Percentiles rank a stretch among this genome's conserved stretches.
Evolutionary conservation across 2,113 vertebrate species (phyloP).

Genomic region (Amblyopsis rosae): DNA sequence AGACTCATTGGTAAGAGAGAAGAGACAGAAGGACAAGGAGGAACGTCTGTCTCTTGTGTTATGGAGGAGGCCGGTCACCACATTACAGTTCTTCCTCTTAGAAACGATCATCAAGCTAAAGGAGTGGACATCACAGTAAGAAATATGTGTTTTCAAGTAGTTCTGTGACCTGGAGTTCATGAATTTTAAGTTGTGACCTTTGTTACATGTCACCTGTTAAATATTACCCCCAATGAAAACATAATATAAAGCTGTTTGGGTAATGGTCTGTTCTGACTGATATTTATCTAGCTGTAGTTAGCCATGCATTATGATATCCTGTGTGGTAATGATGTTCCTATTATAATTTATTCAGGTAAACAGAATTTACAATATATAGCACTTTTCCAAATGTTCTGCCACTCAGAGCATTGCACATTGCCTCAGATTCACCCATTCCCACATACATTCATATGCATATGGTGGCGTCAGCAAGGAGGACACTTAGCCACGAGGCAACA

Average conservation of each 20-base stretch:
- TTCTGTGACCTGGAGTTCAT: background rate
- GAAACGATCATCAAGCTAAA: conserved; percentile 90
- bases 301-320: too few species aligned
- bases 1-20: conserved; percentile 80
- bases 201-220: background rate
- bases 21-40: conserved; percentile 84
- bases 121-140: conserved; percentile 95
- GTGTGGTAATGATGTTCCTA: too few species aligned
- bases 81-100: conserved; percentile 92
- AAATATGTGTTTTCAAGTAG: background rate
- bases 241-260: background rate
- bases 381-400: too few species aligned
- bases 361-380: too few species aligned
- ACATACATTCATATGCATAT: too few species aligned
- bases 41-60: conserved; percentile 90
- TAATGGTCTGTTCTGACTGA: background rate
- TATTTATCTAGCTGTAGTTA: background rate
- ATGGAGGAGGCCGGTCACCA: conserved; percentile 89
- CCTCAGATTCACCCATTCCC: too few species aligned
- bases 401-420: too few species aligned
- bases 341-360: too few species aligned
- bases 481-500: too few species aligned
- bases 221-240: background rate
- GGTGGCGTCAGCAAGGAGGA: too few species aligned
- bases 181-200: background rate